These are phyloP conservation scores for Diplodus puntazzo DNA, from an alignment of 2,797 vertebrate genomes.

Conservation along the genomic window DNA sequence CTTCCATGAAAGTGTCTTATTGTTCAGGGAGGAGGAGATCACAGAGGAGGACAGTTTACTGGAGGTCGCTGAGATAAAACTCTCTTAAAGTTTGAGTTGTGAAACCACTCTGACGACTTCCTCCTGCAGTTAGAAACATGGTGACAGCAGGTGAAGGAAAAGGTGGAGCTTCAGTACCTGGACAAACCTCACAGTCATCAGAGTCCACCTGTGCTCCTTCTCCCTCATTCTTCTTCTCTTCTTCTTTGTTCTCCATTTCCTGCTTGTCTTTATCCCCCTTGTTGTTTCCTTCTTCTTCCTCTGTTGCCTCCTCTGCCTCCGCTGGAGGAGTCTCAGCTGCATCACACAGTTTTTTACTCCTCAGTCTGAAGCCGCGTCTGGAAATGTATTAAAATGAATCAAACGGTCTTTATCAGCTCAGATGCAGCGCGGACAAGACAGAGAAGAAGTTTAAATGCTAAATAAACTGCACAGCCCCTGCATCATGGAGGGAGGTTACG, in stretches of 20 bases:
- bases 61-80: too few relatives aligned
- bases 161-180: constrained; percentile 67
- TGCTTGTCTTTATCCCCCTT: constrained; percentile 14
- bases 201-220: constrained; percentile 50
- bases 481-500: too few relatives aligned
- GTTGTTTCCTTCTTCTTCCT: constrained; percentile 11
- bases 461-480: too few relatives aligned
- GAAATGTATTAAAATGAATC: neutral
- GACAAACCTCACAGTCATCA: constrained; percentile 76
- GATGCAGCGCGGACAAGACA: neutral
- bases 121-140: too few relatives aligned
- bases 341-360: constrained; percentile 9
- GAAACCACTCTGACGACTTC: too few relatives aligned
- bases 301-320: constrained; percentile 33
- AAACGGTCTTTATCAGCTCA: neutral
- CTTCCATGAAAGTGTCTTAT: too few relatives aligned
- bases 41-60: too few relatives aligned
- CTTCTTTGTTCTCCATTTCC: constrained; percentile 2
- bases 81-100: too few relatives aligned
- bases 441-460: too few relatives aligned
- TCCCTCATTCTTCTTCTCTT: constrained; percentile 25
- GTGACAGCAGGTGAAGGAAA: too few relatives aligned
- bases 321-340: neutral
- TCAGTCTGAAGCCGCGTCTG: constrained; percentile 57
- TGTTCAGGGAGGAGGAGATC: too few relatives aligned